Evolutionary conservation across 2,888 invertebrate genomes (phyloP).

Genomic region (Cephus runcator): DNA sequence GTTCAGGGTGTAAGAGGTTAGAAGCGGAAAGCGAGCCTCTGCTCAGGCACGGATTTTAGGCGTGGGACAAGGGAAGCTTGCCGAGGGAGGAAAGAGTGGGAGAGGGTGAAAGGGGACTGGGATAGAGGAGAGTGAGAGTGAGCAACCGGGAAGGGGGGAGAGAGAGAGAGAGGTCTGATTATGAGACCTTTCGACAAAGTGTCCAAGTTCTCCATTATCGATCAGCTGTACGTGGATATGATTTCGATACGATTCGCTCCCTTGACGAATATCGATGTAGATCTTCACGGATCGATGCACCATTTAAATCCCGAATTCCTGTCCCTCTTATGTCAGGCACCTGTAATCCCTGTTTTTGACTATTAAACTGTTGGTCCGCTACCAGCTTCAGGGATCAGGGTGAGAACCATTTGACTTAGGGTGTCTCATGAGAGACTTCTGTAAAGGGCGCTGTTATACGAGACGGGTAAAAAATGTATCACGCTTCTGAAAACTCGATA

Average conservation of each 20-base stretch:
- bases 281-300: background rate
- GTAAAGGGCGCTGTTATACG: background rate
- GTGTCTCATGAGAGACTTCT: background rate
- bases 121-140: background rate
- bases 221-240: background rate
- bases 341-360: background rate
- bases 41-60: slow-evolving; percentile 20
- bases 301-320: background rate
- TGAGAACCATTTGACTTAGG: background rate
- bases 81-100: slow-evolving; percentile 27
- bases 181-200: background rate
- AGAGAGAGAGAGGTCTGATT: background rate
- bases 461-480: background rate
- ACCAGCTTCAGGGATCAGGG: background rate
- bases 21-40: background rate
- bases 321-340: background rate
- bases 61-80: slow-evolving; percentile 31
- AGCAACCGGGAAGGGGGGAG: background rate
- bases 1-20: background rate
- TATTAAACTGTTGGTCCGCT: background rate
- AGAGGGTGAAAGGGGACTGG: background rate
- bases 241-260: background rate
- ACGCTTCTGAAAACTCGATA: background rate
- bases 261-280: background rate
- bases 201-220: background rate